Percentiles rank a stretch among this genome's conserved stretches.
Evolutionary conservation across 2,113 vertebrate genomes (phyloP).

Genomic region (Chloebia gouldiae): DNA sequence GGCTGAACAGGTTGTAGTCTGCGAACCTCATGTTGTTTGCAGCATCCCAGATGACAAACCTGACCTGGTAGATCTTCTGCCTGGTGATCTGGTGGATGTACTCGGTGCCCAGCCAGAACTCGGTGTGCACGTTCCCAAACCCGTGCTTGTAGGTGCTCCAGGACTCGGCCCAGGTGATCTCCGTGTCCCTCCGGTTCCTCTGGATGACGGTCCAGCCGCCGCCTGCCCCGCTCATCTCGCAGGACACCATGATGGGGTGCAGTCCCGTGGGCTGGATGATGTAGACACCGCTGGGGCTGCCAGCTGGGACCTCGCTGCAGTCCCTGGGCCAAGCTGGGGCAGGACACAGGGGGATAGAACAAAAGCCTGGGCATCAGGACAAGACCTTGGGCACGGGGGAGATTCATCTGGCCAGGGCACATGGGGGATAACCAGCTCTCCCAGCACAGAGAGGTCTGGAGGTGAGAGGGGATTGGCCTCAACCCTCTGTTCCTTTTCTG

Average conservation of each 20-base stretch:
- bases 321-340: slow-evolving; percentile 25
- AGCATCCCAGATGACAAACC: slow-evolving; percentile 12
- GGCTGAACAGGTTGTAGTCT: slow-evolving; percentile 21
- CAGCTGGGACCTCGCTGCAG: background rate
- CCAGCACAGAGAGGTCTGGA: background rate
- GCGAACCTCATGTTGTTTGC: background rate
- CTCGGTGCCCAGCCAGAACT: slow-evolving; percentile 58
- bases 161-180: slow-evolving; percentile 27
- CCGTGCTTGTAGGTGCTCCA: slow-evolving; percentile 62
- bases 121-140: background rate
- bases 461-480: background rate
- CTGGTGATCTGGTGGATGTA: slow-evolving; percentile 47
- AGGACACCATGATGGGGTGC: slow-evolving; percentile 31
- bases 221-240: background rate
- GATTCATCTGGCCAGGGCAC: background rate
- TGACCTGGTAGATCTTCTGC: slow-evolving; percentile 45
- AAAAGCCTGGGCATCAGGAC: background rate
- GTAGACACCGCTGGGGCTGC: background rate
- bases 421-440: background rate
- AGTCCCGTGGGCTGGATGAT: background rate
- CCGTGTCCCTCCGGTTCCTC: slow-evolving; percentile 2
- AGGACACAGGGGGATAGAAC: background rate
- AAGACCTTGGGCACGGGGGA: background rate
- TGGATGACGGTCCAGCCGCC: slow-evolving; percentile 56
- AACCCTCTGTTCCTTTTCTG: background rate